Percentiles rank a stretch among this genome's conserved stretches.
Evolutionary conservation across 2,113 vertebrate genomes (phyloP).

Genomic region (Apodemus sylvaticus): DNA sequence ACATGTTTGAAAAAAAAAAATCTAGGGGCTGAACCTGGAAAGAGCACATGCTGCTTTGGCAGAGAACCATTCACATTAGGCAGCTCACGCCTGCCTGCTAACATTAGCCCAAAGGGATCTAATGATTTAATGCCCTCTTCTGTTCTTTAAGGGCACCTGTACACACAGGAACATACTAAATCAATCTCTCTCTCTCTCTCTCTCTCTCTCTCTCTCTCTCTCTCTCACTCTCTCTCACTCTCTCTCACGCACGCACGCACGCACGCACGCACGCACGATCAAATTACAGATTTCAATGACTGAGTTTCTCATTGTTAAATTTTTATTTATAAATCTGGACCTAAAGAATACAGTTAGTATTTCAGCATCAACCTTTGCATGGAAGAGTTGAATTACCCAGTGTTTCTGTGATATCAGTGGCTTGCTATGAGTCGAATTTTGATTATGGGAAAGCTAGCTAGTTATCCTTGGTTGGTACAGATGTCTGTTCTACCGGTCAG

Average conservation of each 20-base stretch:
- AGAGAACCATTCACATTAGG: not conserved
- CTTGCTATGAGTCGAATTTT: not conserved
- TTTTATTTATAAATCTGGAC: slow-evolving; percentile 12
- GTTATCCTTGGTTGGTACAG: not conserved
- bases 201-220: too few species aligned
- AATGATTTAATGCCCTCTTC: not conserved
- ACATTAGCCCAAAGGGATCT: not conserved
- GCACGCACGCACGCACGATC: not conserved
- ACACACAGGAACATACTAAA: not conserved
- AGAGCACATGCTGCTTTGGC: not conserved
- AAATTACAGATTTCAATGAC: not conserved
- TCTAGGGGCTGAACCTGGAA: not conserved
- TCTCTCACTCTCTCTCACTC: too few species aligned
- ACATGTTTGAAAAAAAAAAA: not conserved
- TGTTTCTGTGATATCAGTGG: not conserved
- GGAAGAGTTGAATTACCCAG: not conserved
- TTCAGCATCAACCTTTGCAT: not conserved
- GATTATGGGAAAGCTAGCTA: not conserved
- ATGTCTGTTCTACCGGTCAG: not conserved
- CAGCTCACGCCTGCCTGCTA: not conserved
- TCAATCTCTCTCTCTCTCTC: too few species aligned
- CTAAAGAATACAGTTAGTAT: not conserved
- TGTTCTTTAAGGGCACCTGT: not conserved
- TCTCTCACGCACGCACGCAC: not conserved
- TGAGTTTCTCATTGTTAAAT: slow-evolving; percentile 20